Base-by-base conservation (phyloP, 2,888 invertebrate species). In the Pyrrhia umbra region DNA sequence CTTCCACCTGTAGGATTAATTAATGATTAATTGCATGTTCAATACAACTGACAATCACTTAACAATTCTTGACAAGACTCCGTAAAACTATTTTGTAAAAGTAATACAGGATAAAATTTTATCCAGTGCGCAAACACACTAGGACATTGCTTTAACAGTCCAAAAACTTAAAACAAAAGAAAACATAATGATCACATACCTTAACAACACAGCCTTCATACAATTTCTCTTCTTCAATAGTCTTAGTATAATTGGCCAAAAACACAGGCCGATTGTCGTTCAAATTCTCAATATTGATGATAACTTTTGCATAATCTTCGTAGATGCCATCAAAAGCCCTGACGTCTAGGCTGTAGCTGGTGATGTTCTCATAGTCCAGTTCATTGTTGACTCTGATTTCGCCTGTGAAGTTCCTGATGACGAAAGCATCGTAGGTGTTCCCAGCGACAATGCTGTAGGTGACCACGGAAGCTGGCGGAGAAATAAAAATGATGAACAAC, bases 211-310 rank as follows among this genome's bases (percentile, higher is more conserved):
- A 98, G 34, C 96, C 96, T 72, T 95, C 95, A 56, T 96, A 95
- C 9, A 97, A 84, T 52, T 94, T 95, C 85, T 98, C 98, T 85
- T 98, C 98, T 49, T 96, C 93, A 64, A 98, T 97, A 0, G 96
- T 97, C 51, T 97, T 97, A 55, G 96, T 96, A 81, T 97, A 97
- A 51, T 96, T 95, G 52, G 96, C 96, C 49, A 96, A 90, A 85
- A 99, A 99, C 1, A 97, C 96, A 0, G 99, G 99, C 0, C 97
- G 97, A 89, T 99, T 98, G 88, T 99, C 99, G 86, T 99, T 99
- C 46, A 98, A 97, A 88, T 99, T 98, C 78, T 96, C 97, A 55
- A 99, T 97, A 78, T 97, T 96, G 50, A 99, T 98, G 51, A 96
- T 96, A 0, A 99, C 98, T 78, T 96, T 96, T 0, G 98, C 97